Evolutionary conservation across 2,888 invertebrate genomes (phyloP), one percentile per base, ranked within the genome.

Genomic region (Phorcus lineatus): DNA sequence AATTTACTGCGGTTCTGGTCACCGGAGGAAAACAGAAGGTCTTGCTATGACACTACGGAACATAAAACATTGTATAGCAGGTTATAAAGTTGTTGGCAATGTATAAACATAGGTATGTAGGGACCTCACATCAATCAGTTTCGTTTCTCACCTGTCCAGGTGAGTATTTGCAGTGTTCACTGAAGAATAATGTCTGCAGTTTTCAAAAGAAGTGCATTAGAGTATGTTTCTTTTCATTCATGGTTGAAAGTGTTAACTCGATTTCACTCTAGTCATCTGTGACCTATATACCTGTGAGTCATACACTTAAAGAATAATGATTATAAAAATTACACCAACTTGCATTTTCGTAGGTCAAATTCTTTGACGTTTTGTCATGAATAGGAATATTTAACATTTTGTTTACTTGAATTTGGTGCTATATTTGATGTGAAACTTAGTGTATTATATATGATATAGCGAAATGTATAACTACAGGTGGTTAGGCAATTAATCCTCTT

Each of bases 401-500:
- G 47, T 47, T 11, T 11, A 47, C 13, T 13, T 47, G 47, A 9
- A 47, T 47, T 47, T 47, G 1, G 47, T 47, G 7, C 9, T 47
- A 47, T 47, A 47, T 13, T 47, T 47, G 47, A 47, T 47, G 47
- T 47, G 47, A 47, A 47, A 9, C 47, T 47, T 47, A 1, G 47
- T 47, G 47, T 47, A 47, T 47, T 47, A 47, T 47, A 13, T 47
- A 28, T 62, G 28, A 24, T 62, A 19, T 24, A 24, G 24, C 24
- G 22, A 62, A 24, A 24, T 62, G 17, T 62, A 62, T 62, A 62
- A 62, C 62, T 22, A 62, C 62, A 62, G 62, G 62, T 62, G 28
- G 62, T 62, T 62, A 62, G 24, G 62, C 62, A 62, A 62, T 62
- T 62, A 62, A 62, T 62, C 62, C 28, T 13, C 62, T 62, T 62